Conservation (phyloP, 2,113 vertebrate species). For the Pseudorectes ferrugineus region DNA sequence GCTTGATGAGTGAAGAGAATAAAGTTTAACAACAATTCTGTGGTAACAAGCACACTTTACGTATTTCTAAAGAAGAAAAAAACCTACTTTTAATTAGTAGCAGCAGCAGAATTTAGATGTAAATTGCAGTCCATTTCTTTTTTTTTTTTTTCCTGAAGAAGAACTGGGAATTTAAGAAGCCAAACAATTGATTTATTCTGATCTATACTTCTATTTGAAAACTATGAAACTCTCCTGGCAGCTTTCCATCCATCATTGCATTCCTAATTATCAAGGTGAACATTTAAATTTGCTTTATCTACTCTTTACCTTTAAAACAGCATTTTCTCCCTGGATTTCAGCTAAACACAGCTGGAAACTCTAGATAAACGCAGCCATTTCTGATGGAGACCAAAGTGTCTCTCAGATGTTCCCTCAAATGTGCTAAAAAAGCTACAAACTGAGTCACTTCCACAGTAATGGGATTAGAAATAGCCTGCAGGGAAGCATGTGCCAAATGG, state of each 20-base stretch:
- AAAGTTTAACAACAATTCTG: not conserved
- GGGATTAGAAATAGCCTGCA: slow-evolving; percentile 71
- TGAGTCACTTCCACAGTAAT: slow-evolving; percentile 64
- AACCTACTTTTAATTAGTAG: not conserved
- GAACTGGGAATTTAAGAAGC: not conserved
- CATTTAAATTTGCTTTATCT: slow-evolving; percentile 61
- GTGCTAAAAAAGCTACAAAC: slow-evolving; percentile 69
- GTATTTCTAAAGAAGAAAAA: not conserved
- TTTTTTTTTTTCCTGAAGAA: not conserved
- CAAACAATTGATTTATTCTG: slow-evolving; percentile 21
- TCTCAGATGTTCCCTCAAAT: slow-evolving; percentile 69
- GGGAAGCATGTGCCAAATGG: slow-evolving; percentile 59
- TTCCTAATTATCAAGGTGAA: slow-evolving; percentile 62
- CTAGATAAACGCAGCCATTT: slow-evolving; percentile 82
- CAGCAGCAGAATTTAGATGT: not conserved
- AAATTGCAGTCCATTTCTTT: not conserved
- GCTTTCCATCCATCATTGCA: slow-evolving; percentile 3
- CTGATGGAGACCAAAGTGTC: slow-evolving; percentile 63
- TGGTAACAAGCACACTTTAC: not conserved
- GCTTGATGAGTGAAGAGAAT: not conserved
- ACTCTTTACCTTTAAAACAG: slow-evolving; percentile 58
- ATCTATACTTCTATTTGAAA: slow-evolving; percentile 29
- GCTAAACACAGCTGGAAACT: slow-evolving; percentile 79
- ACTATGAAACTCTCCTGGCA: slow-evolving; percentile 23
- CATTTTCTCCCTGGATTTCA: slow-evolving; percentile 72